Base-by-base conservation (phyloP, 2,888 invertebrate species). In the Mesochorus sp. region DNA sequence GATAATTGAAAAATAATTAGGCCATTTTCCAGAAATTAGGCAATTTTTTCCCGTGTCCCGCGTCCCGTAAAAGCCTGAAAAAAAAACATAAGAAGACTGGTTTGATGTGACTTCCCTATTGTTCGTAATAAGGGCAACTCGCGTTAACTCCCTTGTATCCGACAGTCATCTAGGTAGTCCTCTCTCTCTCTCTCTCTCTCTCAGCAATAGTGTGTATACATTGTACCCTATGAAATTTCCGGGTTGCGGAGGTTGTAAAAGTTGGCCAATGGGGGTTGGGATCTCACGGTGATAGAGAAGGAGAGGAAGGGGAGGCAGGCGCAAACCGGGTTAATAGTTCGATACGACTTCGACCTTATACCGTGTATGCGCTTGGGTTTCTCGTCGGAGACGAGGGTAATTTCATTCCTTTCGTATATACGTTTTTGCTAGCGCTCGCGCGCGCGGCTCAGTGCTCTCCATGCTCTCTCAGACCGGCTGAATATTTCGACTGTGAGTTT, bases 361-460 rank as follows among this genome's bases (percentile, higher is more conserved):
- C 62, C 37, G 39, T 59, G 12, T 59, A 5, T 39, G 12, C 12
- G 72, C 72, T 74, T 68, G 75, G 75, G 67, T 81, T 79, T 74
- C 76, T 68, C 75, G 14, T 31, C 10, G 76, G 79, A 81, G 83
- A 64, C 78, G 64, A 79, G 78, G n/a, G 81, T 81, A 83, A 84
- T 84, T 84, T 80, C 78, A 76, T 80, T 75, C 70, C 72, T 34
- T 17, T 73, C 70, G 47, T 47, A 34, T n/a, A n/a, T n/a, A n/a
- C n/a, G n/a, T 17, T 21, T 24, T 49, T 1, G 3, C 6, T 47
- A 17, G 1, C 47, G 19, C 53, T 57, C 21, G 21, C 24, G 21
- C n/a, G 24, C 19, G 34, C 17, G 47, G 37, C 31, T 19, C n/a
- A 34, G 34, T 10, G 47, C 21, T 10, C 24, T 34, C 10, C 17